Base-by-base conservation (phyloP, 2,888 invertebrate species). In the Palloptera scutellata region DNA sequence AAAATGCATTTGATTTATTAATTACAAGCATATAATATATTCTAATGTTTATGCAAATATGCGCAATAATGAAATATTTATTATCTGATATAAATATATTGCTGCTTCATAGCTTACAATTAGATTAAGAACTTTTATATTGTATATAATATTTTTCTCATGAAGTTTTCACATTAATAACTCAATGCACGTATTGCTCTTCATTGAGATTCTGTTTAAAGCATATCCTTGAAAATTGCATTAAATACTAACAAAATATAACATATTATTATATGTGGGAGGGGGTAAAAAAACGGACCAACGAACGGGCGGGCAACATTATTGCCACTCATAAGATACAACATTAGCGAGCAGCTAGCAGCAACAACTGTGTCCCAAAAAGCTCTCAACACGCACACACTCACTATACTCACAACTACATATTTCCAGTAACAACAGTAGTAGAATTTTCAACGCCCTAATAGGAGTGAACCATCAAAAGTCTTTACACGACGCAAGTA, bases 181-280 rank as follows among this genome's bases (percentile, higher is more conserved):
- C 41, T 19, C 59, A 13, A 61, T 65, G 75, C 77, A 78, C 78
- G 75, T 79, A 78, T 72, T 75, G 72, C 73, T 74, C 72, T 70
- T 70, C 70, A 73, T 76, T 76, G 75, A 77, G 78, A 78, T 76
- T 30, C 75, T 75, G 75, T 74, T 77, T 77, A 76, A 76, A 76
- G 76, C 76, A 76, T 76, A 79, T 79, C 79, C 80, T 81, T 81
- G 81, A 79, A 78, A 80, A 81, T 75, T 79, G 78, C 79, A 79
- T 74, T 76, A 67, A 43, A 45, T n/a, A 64, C 68, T 64, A 55
- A 66, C 62, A 72, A 68, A 67, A 67, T 54, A 55, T 57, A 52
- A 15, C 57, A 42, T 53, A 54, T 52, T 52, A 69, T 19, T 57
- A 62, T 51, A 63, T 42, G n/a, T 9, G 41, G 20, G 13, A 13